Evolutionary conservation across 35 echinoderm and acorn worm genomes (phyloP).

Genomic region (Diadema setosum): DNA sequence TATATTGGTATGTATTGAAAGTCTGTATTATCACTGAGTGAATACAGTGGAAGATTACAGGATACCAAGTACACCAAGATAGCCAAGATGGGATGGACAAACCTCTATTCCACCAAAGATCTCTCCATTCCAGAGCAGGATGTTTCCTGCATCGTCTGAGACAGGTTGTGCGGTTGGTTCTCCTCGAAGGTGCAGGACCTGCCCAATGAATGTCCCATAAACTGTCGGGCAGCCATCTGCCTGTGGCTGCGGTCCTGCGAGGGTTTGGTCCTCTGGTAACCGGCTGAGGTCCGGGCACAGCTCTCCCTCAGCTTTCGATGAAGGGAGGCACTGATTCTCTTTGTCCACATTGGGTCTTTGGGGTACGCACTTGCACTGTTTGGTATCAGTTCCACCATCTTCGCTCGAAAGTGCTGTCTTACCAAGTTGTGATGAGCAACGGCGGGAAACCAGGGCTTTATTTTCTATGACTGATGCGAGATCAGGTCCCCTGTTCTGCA

Average conservation of each 20-base stretch:
- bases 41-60: not conserved
- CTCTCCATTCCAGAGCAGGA: slow-evolving; percentile 94
- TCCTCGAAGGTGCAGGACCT: slow-evolving; percentile 75
- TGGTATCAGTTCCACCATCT: not conserved
- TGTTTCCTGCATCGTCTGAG: slow-evolving; percentile 44
- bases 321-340: no score
- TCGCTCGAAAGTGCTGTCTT: not conserved
- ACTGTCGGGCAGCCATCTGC: not conserved
- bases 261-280: not conserved
- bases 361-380: no score
- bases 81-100: not conserved
- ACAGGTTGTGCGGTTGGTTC: slow-evolving; percentile 65
- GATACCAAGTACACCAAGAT: not conserved
- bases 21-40: not conserved
- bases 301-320: not conserved
- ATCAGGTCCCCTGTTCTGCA: not conserved
- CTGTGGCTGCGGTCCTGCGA: not conserved
- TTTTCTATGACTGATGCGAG: not conserved
- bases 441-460: not conserved
- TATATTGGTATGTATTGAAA: not conserved
- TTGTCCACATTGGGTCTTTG: no score
- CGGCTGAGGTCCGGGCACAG: not conserved
- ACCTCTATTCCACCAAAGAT: slow-evolving; percentile 94
- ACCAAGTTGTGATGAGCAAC: not conserved
- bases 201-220: slow-evolving; percentile 14